Evolutionary conservation across 2,113 vertebrate genomes (phyloP), one percentile per base, ranked within the genome.

Genomic region (Zapornia atra): DNA sequence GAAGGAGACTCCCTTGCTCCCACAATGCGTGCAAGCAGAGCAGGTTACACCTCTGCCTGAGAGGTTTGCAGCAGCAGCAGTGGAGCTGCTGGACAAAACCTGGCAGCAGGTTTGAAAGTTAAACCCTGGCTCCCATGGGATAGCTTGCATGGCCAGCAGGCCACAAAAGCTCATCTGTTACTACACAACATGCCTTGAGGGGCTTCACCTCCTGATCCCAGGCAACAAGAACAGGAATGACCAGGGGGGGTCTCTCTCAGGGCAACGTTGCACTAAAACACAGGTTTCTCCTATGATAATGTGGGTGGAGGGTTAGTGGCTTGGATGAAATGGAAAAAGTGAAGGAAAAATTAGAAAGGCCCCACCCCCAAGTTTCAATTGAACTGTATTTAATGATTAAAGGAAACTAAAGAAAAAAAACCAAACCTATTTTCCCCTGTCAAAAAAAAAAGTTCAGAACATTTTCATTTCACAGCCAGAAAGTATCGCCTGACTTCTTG

Each of bases 151-250:
- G 4, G 18, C 22, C 65, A 66, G 65, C 10, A 63, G 1, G 0
- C 16, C 80, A 5, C 31, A 28, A 42, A 72, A 22, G 16, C 40
- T 48, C 33, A 24, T 68, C 61, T 46, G 8, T 46, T 82, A 34
- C 28, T 36, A 20, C 21, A 46, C 26, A 71, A 38, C 16, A 57
- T 33, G 16, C 14, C 66, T 46, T 1, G 2, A 72, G 9, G 8
- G 1, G 5, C 44, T 75, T 80, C 6, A 6, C 34, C n/a, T 78
- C 82, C 34, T 28, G 26, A 89, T 92, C 92, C n/a, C 71, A 94
- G 88, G 91, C 89, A 97, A 96, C 15, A 70, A 91, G 46, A 96
- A 80, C 9, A 50, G 83, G 28, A 78, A 90, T 51, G 65, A 82
- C 42, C 2, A n/a, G 54, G 26, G 22, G 22, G 42, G 40, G 14